A percentile compares a stretch with the other conserved stretches of the same genome.
Conservation (phyloP, 2,797 vertebrate genomes). For the Takifugu rubripes region DNA sequence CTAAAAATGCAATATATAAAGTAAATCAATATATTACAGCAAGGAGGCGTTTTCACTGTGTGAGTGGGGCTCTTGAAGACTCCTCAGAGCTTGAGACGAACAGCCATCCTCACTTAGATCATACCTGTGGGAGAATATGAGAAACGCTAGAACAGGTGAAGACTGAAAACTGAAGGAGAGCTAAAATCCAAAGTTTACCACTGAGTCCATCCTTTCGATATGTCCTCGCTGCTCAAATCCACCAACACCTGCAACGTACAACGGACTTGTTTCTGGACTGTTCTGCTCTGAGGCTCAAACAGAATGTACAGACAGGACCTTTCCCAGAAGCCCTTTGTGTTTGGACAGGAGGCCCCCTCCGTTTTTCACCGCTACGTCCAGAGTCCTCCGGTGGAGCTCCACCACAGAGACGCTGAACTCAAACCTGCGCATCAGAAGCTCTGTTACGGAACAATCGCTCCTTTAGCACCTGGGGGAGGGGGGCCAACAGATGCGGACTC, state of each 20-base stretch:
- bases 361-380: conserved; percentile 97
- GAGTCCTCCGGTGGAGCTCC: conserved; percentile 88
- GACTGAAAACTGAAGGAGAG: background rate
- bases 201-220: conserved; percentile 90
- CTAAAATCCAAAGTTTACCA: conserved; percentile 78
- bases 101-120: conserved; percentile 89
- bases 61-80: conserved; percentile 42
- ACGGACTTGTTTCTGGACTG: background rate
- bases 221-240: conserved; percentile 87
- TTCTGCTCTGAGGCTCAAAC: background rate
- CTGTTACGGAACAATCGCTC: background rate
- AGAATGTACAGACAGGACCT: conserved; percentile 68
- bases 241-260: conserved; percentile 79
- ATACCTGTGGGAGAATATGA: conserved; percentile 78
- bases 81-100: conserved; percentile 62
- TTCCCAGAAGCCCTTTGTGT: conserved; percentile 95
- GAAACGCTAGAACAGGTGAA: background rate
- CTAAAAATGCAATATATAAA: conserved; percentile 56
- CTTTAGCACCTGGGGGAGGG: background rate
- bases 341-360: conserved; percentile 93
- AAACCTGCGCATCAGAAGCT: conserved; percentile 69
- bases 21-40: conserved; percentile 76
- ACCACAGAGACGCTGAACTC: conserved; percentile 93
- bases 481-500: conserved; percentile 34
- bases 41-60: conserved; percentile 44